Base-by-base conservation (phyloP, 2,888 invertebrate genomes). In the Drosophila nr. medialis region DNA sequence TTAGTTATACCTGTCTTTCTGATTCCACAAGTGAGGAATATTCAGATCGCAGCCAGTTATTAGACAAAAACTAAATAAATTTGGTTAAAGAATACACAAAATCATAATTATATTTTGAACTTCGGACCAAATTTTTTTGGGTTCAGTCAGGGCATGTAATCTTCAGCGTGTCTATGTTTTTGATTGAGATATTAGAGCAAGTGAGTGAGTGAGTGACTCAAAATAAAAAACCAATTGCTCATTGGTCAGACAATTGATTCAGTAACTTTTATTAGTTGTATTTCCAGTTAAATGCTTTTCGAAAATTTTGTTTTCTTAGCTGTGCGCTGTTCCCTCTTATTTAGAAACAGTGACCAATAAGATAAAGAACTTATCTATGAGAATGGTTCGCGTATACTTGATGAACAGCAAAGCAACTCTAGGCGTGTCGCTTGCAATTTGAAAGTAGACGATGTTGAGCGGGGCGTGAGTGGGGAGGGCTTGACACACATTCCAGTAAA, bases 321-420 rank as follows among this genome's bases (percentile, higher is more conserved):
- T 48, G 11, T 48, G 30, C 32, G 27, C 18, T 30, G 21, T 48
- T 38, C n/a, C 18, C n/a, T 50, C 60, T 59, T 61, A 45, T 30
- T 34, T 56, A 11, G 45, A 49, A 42, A 29, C 24, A 65, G 27
- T 72, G 60, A 65, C 60, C 80, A 80, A 50, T 4, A 56, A 24
- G 72, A 68, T 76, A 80, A 65, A 36, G 63, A n/a, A 45, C 30
- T 58, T 79, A 79, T 73, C 73, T 36, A 5, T 10, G 10, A 48
- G 66, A 56, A 60, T 65, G 72, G 5, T 67, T 32, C 10, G 36
- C 68, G 79, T 71, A 65, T 78, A 71, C 75, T 60, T 68, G 64
- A 79, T 72, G 72, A 64, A 58, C 53, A 49, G 32, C 36, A 38
- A 15, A 15, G 15, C 49, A 34, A 34, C 32, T 11, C 40, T 30